A percentile compares a stretch with the other conserved stretches of the same genome.
Evolutionary conservation across 23 tunicate genomes (phyloP).

Genomic region (Diplosoma virens): DNA sequence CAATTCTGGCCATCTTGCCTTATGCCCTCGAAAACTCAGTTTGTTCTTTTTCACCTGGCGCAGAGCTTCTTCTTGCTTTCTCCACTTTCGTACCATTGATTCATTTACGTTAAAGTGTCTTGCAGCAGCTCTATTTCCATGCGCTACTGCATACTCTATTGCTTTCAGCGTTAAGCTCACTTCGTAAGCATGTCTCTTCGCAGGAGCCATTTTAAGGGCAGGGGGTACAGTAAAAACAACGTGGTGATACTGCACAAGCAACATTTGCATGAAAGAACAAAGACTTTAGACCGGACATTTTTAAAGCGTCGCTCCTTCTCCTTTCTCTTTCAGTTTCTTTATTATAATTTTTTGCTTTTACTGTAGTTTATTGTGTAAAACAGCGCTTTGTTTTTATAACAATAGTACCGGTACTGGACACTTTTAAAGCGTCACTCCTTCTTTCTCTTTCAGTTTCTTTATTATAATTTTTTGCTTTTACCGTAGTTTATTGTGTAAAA

Average conservation of each 20-base stretch:
- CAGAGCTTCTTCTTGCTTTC: constrained; percentile 49
- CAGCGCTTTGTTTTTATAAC: too few species aligned
- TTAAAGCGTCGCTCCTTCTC: constrained; percentile 4
- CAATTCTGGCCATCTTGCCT: constrained; percentile 60
- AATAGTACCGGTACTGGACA: too few species aligned
- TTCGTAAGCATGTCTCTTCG: constrained; percentile 50
- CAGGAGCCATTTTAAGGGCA: constrained; percentile 55
- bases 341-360: background rate
- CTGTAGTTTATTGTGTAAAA: too few species aligned
- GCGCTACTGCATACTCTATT: constrained; percentile 50
- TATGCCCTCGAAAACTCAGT: constrained; percentile 54
- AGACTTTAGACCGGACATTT: background rate
- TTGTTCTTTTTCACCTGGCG: constrained; percentile 34
- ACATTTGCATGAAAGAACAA: constrained; percentile 19
- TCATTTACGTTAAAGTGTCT: constrained; percentile 26
- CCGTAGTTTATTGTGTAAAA: too few species aligned
- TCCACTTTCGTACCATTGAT: constrained; percentile 60
- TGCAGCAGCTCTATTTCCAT: constrained; percentile 53
- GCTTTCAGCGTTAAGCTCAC: constrained; percentile 52
- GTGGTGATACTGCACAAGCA: constrained; percentile 22
- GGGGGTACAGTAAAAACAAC: constrained; percentile 27
- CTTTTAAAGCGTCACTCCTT: too few species aligned
- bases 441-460: too few species aligned
- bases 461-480: too few species aligned
- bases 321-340: background rate